A percentile compares a stretch with the other conserved stretches of the same genome.
phyloP scores from a whole-genome alignment of 2,888 invertebrate genomes.

The Aspidiotus destructor region DNA sequence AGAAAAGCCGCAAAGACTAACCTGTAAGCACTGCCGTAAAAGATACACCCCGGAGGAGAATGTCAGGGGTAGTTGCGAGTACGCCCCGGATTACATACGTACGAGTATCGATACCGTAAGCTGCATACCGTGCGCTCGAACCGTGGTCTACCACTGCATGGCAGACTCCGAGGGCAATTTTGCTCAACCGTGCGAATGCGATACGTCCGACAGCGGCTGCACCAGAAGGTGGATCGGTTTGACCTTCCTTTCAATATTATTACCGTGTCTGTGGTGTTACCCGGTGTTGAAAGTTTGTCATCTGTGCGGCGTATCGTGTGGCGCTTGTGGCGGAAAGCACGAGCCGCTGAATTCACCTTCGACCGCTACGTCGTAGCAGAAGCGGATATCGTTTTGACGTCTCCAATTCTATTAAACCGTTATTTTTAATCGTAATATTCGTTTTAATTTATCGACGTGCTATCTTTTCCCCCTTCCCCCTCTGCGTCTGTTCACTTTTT shows the following conservation, averaged over 20 bases:
- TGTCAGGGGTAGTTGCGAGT: constrained; percentile 72
- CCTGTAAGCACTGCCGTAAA: constrained; percentile 60
- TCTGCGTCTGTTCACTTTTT: neutral
- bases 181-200: constrained; percentile 71
- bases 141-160: constrained; percentile 89
- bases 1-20: constrained; percentile 39
- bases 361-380: constrained; percentile 21
- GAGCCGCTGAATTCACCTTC: constrained; percentile 34
- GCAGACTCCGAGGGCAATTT: constrained; percentile 83
- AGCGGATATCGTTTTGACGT: neutral
- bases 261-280: constrained; percentile 93
- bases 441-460: neutral
- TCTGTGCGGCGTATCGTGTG: constrained; percentile 68
- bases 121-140: constrained; percentile 78
- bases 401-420: neutral
- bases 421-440: neutral
- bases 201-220: constrained; percentile 52
- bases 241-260: constrained; percentile 70
- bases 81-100: constrained; percentile 73
- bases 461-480: neutral
- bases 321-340: constrained; percentile 70
- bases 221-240: constrained; percentile 65
- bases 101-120: constrained; percentile 70
- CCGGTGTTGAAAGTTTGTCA: constrained; percentile 76
- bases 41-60: constrained; percentile 75